These are phyloP conservation scores for Miltochrista miniata DNA, from an alignment of 2,888 invertebrate species.

Conservation along the genomic window DNA sequence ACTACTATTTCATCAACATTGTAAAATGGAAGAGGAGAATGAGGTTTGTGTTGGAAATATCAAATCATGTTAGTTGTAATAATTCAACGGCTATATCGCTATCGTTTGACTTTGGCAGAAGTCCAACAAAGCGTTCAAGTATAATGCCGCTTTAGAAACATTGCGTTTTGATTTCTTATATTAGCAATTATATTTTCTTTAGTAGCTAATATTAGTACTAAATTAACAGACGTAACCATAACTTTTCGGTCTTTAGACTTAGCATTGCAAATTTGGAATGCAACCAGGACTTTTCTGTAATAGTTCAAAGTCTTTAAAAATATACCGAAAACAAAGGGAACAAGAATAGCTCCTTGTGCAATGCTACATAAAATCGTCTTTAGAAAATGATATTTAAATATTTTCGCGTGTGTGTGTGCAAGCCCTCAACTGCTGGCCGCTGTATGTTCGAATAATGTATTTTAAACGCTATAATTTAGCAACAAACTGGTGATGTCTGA, in stretches of 20 bases:
- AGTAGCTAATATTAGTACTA: no score
- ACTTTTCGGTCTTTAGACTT: no score
- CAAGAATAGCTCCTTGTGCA: constrained; percentile 1
- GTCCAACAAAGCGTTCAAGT: constrained; percentile 19
- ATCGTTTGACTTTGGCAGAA: constrained; percentile 27
- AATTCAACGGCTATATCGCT: constrained; percentile 28
- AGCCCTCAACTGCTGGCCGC: no score
- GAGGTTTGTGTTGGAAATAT: constrained; percentile 34
- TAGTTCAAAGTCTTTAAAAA: neutral
- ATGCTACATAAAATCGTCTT: neutral
- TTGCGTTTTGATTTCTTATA: constrained; percentile 22
- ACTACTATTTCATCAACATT: constrained; percentile 4
- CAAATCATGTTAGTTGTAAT: constrained; percentile 22
- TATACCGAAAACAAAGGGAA: neutral
- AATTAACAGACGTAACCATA: no score
- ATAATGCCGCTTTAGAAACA: constrained; percentile 21
- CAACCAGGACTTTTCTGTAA: no score
- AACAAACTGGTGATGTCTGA: no score
- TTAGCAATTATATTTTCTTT: neutral
- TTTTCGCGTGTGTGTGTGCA: no score
- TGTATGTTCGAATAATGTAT: no score
- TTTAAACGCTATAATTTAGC: no score
- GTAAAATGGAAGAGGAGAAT: constrained; percentile 28
- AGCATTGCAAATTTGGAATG: no score
- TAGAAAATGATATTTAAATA: neutral